Evolutionary conservation across 2,113 vertebrate genomes (phyloP).

Genomic region (Argyrosomus japonicus): DNA sequence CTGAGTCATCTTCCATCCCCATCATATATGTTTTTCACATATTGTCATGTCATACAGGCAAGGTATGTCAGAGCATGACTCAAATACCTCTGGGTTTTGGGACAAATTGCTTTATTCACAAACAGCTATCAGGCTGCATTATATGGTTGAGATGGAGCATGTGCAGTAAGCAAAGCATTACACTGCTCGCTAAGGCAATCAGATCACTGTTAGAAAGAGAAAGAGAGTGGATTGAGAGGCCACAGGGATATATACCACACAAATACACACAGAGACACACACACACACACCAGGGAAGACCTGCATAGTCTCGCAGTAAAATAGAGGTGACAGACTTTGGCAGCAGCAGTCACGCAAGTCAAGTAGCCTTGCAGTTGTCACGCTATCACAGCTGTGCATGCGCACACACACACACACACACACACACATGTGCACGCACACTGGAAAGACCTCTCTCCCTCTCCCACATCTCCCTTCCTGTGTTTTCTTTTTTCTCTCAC

Average conservation of each 20-base stretch:
- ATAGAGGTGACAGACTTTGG: constrained; percentile 83
- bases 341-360: constrained; percentile 77
- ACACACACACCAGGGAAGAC: constrained; percentile 66
- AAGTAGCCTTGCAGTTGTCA: constrained; percentile 79
- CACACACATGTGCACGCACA: constrained; percentile 28
- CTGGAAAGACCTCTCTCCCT: constrained; percentile 6
- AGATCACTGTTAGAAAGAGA: constrained; percentile 52
- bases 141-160: constrained; percentile 1
- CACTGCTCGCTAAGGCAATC: constrained; percentile 45
- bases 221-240: constrained; percentile 50
- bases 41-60: neutral
- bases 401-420: constrained; percentile 34
- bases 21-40: constrained; percentile 13
- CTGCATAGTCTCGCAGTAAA: constrained; percentile 82
- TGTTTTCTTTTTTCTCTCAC: constrained; percentile 37
- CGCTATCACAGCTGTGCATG: constrained; percentile 77
- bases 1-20: constrained; percentile 22
- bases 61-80: constrained; percentile 17
- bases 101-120: neutral
- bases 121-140: constrained; percentile 17
- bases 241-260: constrained; percentile 40
- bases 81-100: neutral
- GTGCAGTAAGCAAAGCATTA: constrained; percentile 8
- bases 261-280: constrained; percentile 43
- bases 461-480: constrained; percentile 47